Evolutionary conservation across 2,888 invertebrate genomes (phyloP), one percentile per base, ranked within the genome.

Genomic region (Crossocerus cetratus): DNA sequence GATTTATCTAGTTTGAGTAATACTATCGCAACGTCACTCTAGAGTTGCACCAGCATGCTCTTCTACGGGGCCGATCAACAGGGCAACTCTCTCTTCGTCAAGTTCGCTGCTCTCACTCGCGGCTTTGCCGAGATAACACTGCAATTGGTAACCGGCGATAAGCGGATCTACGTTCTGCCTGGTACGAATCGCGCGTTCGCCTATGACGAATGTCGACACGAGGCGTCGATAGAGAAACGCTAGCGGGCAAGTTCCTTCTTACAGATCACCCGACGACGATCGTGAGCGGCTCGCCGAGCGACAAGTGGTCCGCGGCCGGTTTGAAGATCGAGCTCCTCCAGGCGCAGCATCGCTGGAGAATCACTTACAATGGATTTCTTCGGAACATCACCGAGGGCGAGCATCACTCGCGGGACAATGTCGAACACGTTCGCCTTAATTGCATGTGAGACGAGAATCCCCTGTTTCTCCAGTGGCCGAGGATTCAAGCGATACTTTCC

Each of bases 351-450:
- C 91, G 92, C 67, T 92, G 94, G 91, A 92, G 95, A 83, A 91
- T 96, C 18, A 88, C 93, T 42, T 96, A 92, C 87, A 95, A 94
- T 87, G 96, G 96, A 0, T 88, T 94, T n/a, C 87, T 96, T 57
- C 92, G 91, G 82, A 92, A 91, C 83, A 88, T 89, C 23, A 85
- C 88, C 11, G 88, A 91, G 58, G 79, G 81, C 23, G 76, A 64
- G 2, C 43, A 49, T 21, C 58, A 63, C 23, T 69, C 43, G 23
- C 63, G 69, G 3, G 74, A 78, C 11, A 72, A 77, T 45, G 74
- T 91, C 3, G 89, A 91, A 77, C 92, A 92, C 80, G 88, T 92
- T 32, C 90, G 89, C 59, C 90, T 94, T 58, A 94, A 93, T 86
- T 91, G 94, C 72, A 91, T 94, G 94, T 95, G 90, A 92, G 93